Percentiles rank a stretch among this genome's conserved stretches.
Evolutionary conservation across 92 coral and sea anemone species (phyloP).

Genomic region (Bergia puertoricense): DNA sequence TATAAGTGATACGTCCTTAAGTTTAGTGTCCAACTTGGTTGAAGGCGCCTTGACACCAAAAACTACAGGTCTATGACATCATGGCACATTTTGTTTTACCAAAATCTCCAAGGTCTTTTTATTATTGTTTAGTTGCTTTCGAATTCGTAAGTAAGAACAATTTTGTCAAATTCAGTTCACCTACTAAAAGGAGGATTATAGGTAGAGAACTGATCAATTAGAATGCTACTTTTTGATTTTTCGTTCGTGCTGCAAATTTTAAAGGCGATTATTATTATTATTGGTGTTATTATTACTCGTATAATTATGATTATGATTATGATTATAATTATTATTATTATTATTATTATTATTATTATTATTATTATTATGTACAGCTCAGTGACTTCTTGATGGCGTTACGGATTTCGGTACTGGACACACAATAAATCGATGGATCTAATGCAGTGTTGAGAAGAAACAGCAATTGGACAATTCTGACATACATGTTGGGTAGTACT

Average conservation of each 20-base stretch:
- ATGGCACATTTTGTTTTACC: background rate
- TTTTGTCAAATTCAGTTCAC: background rate
- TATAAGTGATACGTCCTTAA: no score
- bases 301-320: no score
- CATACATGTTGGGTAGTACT: background rate
- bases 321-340: background rate
- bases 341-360: background rate
- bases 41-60: no score
- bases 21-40: no score
- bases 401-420: background rate
- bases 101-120: background rate
- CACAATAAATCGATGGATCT: slow-evolving; percentile 2
- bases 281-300: background rate
- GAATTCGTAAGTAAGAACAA: background rate
- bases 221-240: background rate
- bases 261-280: background rate
- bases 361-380: background rate
- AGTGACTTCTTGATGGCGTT: slow-evolving; percentile 14
- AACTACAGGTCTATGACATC: background rate
- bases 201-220: background rate
- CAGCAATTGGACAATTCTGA: background rate
- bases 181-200: background rate
- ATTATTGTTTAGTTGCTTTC: background rate
- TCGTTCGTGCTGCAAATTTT: background rate
- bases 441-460: background rate